Evolutionary conservation across 2,797 vertebrate species (phyloP).

Genomic region (Cyclura pinguis): DNA sequence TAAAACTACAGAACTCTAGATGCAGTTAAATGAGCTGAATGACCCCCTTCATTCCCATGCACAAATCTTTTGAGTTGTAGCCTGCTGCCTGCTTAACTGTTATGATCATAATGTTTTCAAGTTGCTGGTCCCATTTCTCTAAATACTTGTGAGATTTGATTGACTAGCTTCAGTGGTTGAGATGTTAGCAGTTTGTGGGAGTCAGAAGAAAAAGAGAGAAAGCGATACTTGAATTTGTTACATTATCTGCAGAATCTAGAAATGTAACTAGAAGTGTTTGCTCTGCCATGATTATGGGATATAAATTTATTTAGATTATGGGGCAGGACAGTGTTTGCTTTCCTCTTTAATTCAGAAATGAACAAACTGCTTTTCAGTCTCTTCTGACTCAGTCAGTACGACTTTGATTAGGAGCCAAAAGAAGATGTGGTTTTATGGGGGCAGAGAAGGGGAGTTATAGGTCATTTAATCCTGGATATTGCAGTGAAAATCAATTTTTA

Average conservation of each 20-base stretch:
- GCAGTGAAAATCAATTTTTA: conserved; percentile 63
- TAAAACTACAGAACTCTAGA: not conserved
- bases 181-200: not conserved
- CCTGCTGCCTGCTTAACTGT: conserved; percentile 11
- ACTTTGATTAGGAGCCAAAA: rapidly evolving
- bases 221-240: conserved; percentile 47
- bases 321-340: conserved; percentile 18
- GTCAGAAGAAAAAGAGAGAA: conserved; percentile 16
- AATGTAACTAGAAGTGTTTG: conserved; percentile 31
- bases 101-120: not conserved
- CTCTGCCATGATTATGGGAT: conserved; percentile 50
- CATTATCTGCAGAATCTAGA: conserved; percentile 55
- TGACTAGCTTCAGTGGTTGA: conserved; percentile 15
- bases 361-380: conserved; percentile 10
- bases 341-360: not conserved
- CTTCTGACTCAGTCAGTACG: not conserved
- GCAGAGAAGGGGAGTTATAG: conserved; percentile 7
- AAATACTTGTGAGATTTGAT: not conserved
- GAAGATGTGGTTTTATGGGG: not conserved
- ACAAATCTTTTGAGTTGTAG: conserved; percentile 31
- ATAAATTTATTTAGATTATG: conserved; percentile 52
- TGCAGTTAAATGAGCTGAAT: conserved; percentile 8
- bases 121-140: not conserved
- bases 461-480: conserved; percentile 34
- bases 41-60: not conserved